A percentile compares a stretch with the other conserved stretches of the same genome.
These are phyloP conservation scores for Isichthys henryi DNA, from an alignment of 2,113 vertebrate species.

Conservation along the genomic window DNA sequence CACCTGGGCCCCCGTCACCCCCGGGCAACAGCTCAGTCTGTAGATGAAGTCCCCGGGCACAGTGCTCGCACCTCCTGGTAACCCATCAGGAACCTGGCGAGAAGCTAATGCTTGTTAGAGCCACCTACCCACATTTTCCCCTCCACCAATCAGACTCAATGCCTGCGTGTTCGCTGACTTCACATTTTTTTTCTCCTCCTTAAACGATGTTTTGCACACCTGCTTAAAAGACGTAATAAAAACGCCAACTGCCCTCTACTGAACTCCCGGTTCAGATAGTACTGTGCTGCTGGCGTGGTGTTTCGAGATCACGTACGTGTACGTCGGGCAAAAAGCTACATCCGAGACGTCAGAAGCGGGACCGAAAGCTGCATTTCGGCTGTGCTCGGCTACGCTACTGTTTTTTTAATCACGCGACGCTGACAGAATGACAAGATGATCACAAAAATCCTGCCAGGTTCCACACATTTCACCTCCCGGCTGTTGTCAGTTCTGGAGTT, in stretches of 20 bases:
- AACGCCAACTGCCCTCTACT: neutral
- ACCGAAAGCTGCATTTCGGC: neutral
- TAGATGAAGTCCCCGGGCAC: neutral
- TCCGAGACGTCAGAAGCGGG: neutral
- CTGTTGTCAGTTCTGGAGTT: neutral
- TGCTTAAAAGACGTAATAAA: neutral
- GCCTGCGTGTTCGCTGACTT: neutral
- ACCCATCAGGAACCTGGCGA: slow-evolving; percentile 49
- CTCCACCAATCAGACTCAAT: slow-evolving; percentile 24
- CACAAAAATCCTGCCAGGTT: neutral
- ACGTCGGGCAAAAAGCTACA: neutral
- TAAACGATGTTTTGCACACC: neutral
- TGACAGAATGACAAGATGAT: neutral
- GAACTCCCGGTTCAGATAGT: neutral
- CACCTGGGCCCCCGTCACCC: neutral
- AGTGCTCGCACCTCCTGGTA: slow-evolving; percentile 41
- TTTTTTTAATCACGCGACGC: neutral
- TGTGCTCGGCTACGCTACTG: neutral
- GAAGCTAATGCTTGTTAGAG: slow-evolving; percentile 50
- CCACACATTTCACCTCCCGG: neutral
- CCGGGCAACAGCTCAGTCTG: neutral
- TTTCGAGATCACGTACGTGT: neutral
- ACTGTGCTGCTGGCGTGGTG: neutral
- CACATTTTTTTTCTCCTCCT: neutral
- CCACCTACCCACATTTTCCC: slow-evolving; percentile 51